These are phyloP conservation scores for Cochlearius cochlearius DNA, from an alignment of 2,113 vertebrate species.

Conservation along the genomic window DNA sequence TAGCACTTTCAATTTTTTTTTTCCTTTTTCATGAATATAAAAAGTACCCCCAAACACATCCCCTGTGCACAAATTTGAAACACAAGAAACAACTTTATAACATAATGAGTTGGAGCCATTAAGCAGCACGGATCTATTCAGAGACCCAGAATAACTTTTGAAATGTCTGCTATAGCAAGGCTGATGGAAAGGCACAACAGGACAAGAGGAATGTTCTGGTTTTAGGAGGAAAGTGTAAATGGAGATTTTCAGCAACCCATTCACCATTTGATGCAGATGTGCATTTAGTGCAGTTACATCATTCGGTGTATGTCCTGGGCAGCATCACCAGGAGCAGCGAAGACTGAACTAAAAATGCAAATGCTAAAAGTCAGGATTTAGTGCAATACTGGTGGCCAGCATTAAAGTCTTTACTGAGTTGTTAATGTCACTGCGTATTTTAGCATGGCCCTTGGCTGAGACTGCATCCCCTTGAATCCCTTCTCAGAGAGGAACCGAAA, in stretches of 20 bases:
- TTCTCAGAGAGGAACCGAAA: neutral
- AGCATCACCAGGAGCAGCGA: neutral
- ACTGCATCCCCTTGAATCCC: neutral
- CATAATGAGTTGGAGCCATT: neutral
- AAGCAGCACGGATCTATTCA: conserved; percentile 16
- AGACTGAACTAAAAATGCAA: neutral
- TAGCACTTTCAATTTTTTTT: neutral
- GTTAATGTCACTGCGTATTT: neutral
- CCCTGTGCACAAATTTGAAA: neutral
- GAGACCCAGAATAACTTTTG: neutral
- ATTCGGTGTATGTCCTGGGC: neutral
- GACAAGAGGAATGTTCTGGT: neutral
- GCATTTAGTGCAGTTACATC: neutral
- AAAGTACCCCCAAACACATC: neutral
- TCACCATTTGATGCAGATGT: neutral
- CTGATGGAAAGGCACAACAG: neutral
- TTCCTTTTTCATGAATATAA: neutral
- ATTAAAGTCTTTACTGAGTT: neutral
- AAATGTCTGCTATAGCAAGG: neutral
- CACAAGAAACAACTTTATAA: conserved; percentile 7
- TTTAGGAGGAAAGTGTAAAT: neutral
- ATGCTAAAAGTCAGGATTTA: neutral
- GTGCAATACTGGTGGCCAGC: neutral
- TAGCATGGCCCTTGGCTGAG: neutral
- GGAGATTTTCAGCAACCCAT: neutral